Evolutionary conservation across 2,113 vertebrate genomes (phyloP), one percentile per base, ranked within the genome.

Genomic region (Jaculus jaculus): DNA sequence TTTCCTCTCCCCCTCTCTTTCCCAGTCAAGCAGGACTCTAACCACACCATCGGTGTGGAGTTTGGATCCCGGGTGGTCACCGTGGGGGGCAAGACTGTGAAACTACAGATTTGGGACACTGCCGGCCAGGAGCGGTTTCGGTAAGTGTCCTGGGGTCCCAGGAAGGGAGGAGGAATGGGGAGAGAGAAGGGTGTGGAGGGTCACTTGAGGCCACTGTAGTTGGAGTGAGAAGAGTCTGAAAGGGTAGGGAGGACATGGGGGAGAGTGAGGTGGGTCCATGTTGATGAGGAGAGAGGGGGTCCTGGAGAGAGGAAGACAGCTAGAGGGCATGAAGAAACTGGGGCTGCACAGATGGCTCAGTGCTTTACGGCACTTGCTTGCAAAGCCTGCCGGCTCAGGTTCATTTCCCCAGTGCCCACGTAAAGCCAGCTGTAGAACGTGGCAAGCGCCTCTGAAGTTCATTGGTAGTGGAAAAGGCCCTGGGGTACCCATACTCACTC

Each of bases 41-140:
- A 99, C 95, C 99, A 99, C 97, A 99, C 99, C 5, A 99, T 99
- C 2, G 99, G 99, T 0, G 99, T 99, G 93, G 99, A 99, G 97
- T 99, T 99, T 87, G 99, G 99, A 72, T 99, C 99, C 88, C 98
- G 99, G 71, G 99, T 99, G n/a, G 98, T 99, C 90, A 99, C 98
- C 13, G 99, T 99, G 7, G 99, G 98, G 1, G 99, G 99, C 47
- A 99, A 99, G 97, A 99, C 99, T 0, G 99, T 99, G 94, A 99
- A 99, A 93, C 98, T 99, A 87, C 99, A 99, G 98, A 99, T 99
- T 92, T 99, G 99, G 99, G 99, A 99, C 96, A 99, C 99, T 0
- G 99, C 99, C 0, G 99, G 99, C 66, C 99, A 99, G 96, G 99
- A 99, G 82, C 98, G 99, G 66, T 99, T 99, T 97, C 98, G 99